These are phyloP conservation scores for Rhodophaea formosa DNA, from an alignment of 2,888 invertebrate genomes.

Conservation along the genomic window DNA sequence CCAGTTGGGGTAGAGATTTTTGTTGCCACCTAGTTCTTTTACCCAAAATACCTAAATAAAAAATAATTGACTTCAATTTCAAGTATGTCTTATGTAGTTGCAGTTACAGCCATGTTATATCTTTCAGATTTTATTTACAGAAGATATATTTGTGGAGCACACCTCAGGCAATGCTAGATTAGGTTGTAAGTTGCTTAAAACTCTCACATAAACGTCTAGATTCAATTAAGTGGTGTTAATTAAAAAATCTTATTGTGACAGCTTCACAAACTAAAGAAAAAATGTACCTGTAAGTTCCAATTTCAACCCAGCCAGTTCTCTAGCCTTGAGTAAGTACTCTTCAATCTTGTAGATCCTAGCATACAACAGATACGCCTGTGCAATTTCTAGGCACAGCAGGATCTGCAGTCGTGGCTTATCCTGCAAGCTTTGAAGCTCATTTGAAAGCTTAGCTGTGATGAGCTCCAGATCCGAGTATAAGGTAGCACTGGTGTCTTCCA, in stretches of 20 bases:
- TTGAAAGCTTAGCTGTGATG: constrained; percentile 67
- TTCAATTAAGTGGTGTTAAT: no score
- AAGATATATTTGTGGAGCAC: no score
- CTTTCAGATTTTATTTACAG: no score
- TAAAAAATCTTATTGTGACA: no score
- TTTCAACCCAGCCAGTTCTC: constrained; percentile 83
- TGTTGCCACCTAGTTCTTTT: constrained; percentile 95
- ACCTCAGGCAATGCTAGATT: no score
- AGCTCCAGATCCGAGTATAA: constrained; percentile 82
- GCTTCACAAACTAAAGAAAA: not conserved
- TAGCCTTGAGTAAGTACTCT: constrained; percentile 84
- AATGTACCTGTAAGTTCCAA: constrained; percentile 84
- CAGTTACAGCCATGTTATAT: no score
- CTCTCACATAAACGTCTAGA: no score
- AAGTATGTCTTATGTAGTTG: no score
- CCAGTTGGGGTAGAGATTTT: constrained; percentile 90
- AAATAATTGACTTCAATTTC: no score
- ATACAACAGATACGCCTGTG: constrained; percentile 87
- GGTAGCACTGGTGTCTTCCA: constrained; percentile 88
- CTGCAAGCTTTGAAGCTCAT: constrained; percentile 55
- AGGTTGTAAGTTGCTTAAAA: no score
- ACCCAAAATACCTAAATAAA: constrained; percentile 87
- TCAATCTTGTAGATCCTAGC: constrained; percentile 87
- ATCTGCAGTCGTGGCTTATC: constrained; percentile 58
- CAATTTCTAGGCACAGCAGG: constrained; percentile 73